Conservation (phyloP, 37 sponge, comb jelly and placozoan genomes). For the Geodia barretti region DNA sequence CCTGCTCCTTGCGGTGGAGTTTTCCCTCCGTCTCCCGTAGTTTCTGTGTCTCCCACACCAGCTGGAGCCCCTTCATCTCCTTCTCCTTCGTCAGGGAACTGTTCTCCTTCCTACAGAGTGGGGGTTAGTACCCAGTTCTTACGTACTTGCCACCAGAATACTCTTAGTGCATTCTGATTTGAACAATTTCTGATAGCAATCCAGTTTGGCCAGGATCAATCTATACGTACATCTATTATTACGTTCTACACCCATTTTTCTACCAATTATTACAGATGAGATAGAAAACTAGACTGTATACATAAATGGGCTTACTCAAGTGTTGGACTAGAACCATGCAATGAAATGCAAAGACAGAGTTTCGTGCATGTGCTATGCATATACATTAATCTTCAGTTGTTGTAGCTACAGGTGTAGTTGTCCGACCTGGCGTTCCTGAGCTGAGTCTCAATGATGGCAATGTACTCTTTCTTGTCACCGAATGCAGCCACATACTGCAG, state of each 20-base stretch:
- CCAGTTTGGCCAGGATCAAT: no score
- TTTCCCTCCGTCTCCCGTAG: slow-evolving; percentile 61
- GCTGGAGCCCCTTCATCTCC: slow-evolving; percentile 56
- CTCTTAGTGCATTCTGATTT: not conserved
- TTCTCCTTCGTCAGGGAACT: slow-evolving; percentile 27
- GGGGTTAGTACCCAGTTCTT: not conserved
- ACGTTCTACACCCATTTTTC: no score
- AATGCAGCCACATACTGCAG: slow-evolving; percentile 35
- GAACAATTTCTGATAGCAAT: no score
- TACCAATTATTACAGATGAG: no score
- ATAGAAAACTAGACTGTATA: no score
- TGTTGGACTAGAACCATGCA: no score
- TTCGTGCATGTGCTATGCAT: not conserved
- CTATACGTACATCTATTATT: no score
- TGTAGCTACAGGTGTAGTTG: not conserved
- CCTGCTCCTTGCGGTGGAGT: slow-evolving; percentile 50
- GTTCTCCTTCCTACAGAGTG: slow-evolving; percentile 4
- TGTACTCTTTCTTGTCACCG: slow-evolving; percentile 60
- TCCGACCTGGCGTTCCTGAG: slow-evolving; percentile 21
- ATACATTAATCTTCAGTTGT: not conserved
- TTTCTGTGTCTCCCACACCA: slow-evolving; percentile 65
- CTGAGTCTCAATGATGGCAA: slow-evolving; percentile 54
- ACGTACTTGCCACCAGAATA: not conserved
- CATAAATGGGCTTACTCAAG: no score
- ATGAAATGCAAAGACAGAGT: not conserved